Evolutionary conservation across 2,888 invertebrate genomes (phyloP).

Genomic region (Protophormia terraenovae): DNA sequence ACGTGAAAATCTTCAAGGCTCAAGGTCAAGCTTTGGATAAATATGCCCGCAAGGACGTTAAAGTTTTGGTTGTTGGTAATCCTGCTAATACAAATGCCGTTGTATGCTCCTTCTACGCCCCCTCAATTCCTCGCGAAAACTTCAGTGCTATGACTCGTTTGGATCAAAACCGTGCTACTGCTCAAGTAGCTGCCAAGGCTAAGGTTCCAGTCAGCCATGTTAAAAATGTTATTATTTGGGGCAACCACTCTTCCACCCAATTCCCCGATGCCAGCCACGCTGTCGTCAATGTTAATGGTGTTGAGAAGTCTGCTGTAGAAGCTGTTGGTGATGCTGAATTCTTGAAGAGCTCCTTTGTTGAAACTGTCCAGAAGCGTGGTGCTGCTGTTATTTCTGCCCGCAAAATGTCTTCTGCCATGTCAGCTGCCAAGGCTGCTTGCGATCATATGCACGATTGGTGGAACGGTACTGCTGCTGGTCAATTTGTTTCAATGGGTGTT

Average conservation of each 20-base stretch:
- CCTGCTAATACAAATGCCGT: conserved; percentile 99
- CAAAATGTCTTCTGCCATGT: conserved; percentile 99
- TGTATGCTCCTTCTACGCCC: conserved; percentile 97
- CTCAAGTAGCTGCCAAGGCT: conserved; percentile 90
- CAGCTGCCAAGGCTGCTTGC: conserved; percentile 98
- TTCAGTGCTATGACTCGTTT: conserved; percentile 98
- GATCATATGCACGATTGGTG: conserved; percentile 99
- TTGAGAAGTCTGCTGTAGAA: conserved; percentile 84
- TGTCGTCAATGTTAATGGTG: conserved; percentile 83
- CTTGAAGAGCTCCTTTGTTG: conserved; percentile 91
- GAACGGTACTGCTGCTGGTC: conserved; percentile 89
- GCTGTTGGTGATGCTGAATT: conserved; percentile 91
- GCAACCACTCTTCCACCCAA: conserved; percentile 99
- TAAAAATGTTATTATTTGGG: conserved; percentile 98
- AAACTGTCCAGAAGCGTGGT: conserved; percentile 97
- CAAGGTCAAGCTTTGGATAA: conserved; percentile 97
- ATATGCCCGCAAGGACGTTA: conserved; percentile 94
- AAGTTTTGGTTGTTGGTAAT: conserved; percentile 98
- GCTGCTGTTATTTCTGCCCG: conserved; percentile 98
- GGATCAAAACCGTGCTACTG: conserved; percentile 98
- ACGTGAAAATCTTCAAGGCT: conserved; percentile 98
- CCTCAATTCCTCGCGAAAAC: conserved; percentile 96
- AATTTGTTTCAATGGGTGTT: conserved; percentile 98
- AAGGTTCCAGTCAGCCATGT: conserved; percentile 88
- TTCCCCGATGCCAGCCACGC: conserved; percentile 96